Evolutionary conservation across 2,797 vertebrate species (phyloP).

Genomic region (Neosilurus mollespiculum): DNA sequence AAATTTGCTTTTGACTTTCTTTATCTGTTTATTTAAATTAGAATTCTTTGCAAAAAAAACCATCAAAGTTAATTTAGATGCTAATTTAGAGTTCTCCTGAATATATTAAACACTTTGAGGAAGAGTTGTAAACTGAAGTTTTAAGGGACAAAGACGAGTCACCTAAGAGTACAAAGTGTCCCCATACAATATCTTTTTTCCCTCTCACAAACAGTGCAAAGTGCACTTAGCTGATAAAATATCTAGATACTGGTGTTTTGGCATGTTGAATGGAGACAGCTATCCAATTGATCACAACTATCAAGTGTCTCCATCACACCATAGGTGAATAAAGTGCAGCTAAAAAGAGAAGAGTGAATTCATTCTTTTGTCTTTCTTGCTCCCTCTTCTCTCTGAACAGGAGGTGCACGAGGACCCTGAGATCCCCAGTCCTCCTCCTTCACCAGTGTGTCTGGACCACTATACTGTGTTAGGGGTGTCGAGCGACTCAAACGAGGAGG

Average conservation of each 20-base stretch:
- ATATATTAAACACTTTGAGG: not conserved
- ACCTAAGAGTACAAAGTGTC: not conserved
- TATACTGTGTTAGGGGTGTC: slow-evolving; percentile 91
- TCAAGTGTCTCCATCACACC: not conserved
- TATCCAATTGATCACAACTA: not conserved
- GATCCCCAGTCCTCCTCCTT: slow-evolving; percentile 67
- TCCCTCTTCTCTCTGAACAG: slow-evolving; percentile 56
- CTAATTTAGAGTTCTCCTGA: not conserved
- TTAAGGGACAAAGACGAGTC: not conserved
- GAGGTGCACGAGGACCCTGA: slow-evolving; percentile 73
- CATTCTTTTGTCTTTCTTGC: not conserved
- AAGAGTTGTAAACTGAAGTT: not conserved
- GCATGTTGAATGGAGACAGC: not conserved
- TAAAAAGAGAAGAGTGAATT: not conserved
- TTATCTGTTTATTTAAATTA: not conserved
- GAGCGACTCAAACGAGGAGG: slow-evolving; percentile 88
- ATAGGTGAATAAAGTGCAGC: not conserved
- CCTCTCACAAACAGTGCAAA: not conserved
- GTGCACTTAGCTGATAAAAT: not conserved
- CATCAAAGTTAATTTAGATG: too few relatives aligned
- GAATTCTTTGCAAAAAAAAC: not conserved
- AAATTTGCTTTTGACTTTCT: not conserved
- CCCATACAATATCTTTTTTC: not conserved
- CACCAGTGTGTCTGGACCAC: slow-evolving; percentile 88
- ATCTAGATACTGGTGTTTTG: not conserved